Evolutionary conservation across 2,113 vertebrate genomes (phyloP), one percentile per base, ranked within the genome.

Genomic region (Polypterus senegalus): DNA sequence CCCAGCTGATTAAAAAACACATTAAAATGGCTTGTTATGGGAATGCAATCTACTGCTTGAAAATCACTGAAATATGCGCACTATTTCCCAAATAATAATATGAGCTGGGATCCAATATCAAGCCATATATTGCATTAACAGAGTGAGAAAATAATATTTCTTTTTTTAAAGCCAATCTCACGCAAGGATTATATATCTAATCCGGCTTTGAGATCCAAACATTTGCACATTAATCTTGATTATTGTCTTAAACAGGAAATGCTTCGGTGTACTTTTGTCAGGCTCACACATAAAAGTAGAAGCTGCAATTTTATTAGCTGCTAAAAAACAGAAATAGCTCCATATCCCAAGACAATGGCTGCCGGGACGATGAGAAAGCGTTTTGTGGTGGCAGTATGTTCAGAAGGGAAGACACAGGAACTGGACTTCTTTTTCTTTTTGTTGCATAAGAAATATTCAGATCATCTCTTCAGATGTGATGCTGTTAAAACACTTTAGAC

Each of bases 1-100:
- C 66, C 5, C 45, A 51, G 56, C 64, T 66, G 68, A 72, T 70
- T 71, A 77, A 64, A 74, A 46, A 61, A 63, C 61, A 69, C 69
- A 79, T 70, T 70, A 62, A 76, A 74, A 74, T 55, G 63, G 60
- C 71, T 62, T 78, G 77, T 79, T 78, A 73, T 74, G 66, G 75
- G 76, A 73, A 80, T 61, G 72, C 47, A 74, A 80, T 73, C 47
- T 10, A 59, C 57, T 70, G 53, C 76, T 74, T 76, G 65, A 77
- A 71, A 60, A 66, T 63, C 63, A 52, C 63, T 70, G 69, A 76
- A 78, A 71, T 74, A 66, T 77, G 70, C 73, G 66, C 61, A 64
- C 58, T 64, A 74, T 78, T 79, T 73, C 64, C 71, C 59, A 68
- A 74, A 74, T 74, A 76, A 75, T 65, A 72, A 66, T 60, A 61